Evolutionary conservation across 2,888 invertebrate genomes (phyloP).

Genomic region (Aradus depressus): DNA sequence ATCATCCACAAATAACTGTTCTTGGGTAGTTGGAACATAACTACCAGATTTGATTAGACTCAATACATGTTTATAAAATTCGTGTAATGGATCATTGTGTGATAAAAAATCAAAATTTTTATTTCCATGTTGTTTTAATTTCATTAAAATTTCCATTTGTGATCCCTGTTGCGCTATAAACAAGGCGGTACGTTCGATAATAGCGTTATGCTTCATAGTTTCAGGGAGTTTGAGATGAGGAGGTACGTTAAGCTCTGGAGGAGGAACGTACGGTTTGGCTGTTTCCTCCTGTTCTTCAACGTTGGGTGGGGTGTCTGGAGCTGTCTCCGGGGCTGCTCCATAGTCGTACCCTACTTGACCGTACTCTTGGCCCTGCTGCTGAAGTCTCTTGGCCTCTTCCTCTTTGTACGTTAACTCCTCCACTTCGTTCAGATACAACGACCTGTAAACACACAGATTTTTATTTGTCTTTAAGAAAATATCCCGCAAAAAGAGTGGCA

Average conservation of each 20-base stretch:
- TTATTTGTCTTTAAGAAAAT: no score
- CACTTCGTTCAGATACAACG: conserved; percentile 71
- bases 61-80: conserved; percentile 75
- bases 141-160: conserved; percentile 97
- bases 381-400: conserved; percentile 80
- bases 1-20: conserved; percentile 34
- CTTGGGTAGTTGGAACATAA: conserved; percentile 42
- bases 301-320: conserved; percentile 39
- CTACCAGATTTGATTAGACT: conserved; percentile 55
- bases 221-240: conserved; percentile 63
- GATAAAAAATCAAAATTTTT: conserved; percentile 87
- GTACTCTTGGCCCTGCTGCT: conserved; percentile 50
- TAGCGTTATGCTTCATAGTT: conserved; percentile 75
- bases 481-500: no score
- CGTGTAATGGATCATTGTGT: conserved; percentile 69
- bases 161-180: conserved; percentile 82
- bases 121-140: conserved; percentile 91
- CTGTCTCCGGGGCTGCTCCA: conserved; percentile 43
- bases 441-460: no score
- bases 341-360: conserved; percentile 70
- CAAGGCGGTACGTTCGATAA: conserved; percentile 88
- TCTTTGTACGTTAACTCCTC: conserved; percentile 40
- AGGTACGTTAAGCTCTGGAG: conserved; percentile 64
- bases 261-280: conserved; percentile 64
- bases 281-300: conserved; percentile 36